phyloP scores from a whole-genome alignment of 2,888 invertebrate species.

The Acanthopleura granulata region DNA sequence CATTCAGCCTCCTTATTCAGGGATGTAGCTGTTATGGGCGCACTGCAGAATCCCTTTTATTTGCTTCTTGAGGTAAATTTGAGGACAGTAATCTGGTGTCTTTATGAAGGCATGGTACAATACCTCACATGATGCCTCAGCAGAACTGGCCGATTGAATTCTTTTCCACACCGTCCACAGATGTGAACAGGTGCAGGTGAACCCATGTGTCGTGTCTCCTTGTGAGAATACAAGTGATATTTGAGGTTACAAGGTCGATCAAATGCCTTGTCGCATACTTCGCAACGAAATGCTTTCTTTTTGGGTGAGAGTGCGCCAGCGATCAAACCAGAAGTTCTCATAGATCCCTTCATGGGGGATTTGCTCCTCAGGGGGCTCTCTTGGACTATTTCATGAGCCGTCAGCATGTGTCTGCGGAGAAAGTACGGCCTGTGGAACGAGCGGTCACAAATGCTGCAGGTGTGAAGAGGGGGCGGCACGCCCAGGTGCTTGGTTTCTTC shows the following conservation, averaged over 20 bases:
- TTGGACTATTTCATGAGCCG: background rate
- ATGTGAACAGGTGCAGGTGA: conserved; percentile 9
- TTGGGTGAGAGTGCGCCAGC: conserved; percentile 6
- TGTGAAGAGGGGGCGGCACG: background rate
- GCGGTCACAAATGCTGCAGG: background rate
- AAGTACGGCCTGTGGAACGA: background rate
- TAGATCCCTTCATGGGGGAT: background rate
- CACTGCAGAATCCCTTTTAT: no score
- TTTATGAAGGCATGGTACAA: conserved; percentile 7
- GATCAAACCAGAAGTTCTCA: background rate
- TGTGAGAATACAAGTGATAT: conserved; percentile 11
- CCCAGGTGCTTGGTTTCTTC: conserved; percentile 17
- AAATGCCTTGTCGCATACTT: conserved; percentile 13
- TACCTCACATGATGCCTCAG: conserved; percentile 8
- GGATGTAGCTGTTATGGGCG: no score
- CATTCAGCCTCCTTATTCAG: no score
- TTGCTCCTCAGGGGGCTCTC: background rate
- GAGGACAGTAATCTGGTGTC: no score
- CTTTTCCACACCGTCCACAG: conserved; percentile 6
- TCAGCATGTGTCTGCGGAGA: background rate
- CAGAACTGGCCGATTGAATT: conserved; percentile 14
- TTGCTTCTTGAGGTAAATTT: no score
- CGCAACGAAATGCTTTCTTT: conserved; percentile 10
- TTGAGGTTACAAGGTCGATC: conserved; percentile 14
- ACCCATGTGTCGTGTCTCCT: conserved; percentile 13